Base-by-base conservation (phyloP, 2,888 invertebrate species). In the Gasteruption jaculator region DNA sequence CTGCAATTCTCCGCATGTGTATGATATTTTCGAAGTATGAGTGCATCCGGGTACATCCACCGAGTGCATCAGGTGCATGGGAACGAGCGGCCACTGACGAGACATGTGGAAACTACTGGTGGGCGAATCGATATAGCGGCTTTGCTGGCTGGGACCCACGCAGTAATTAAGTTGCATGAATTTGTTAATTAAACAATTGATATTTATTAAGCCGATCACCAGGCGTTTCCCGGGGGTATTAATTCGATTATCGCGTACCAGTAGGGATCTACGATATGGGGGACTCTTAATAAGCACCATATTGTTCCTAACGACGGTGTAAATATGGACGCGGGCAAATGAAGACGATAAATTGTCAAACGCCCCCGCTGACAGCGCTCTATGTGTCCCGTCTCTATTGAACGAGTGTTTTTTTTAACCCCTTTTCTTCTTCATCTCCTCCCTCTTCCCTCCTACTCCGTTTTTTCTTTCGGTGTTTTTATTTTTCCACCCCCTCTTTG, bases 151-250 rank as follows among this genome's bases (percentile, higher is more conserved):
- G 36, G 46, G 50, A 50, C 58, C 60, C 56, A 62, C 63, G 54
- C 58, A 53, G 49, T 56, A 56, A 60, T 61, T 60, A 57, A n/a
- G n/a, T n/a, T n/a, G n/a, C n/a, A n/a, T n/a, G n/a, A n/a, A n/a
- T 55, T 61, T 58, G 61, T 65, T 67, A 66, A 68, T 65, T 65
- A 63, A 65, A 67, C 60, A 62, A 68, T 68, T 64, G 65, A 68
- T 69, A 68, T 69, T 66, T 68, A 65, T 67, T 59, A 59, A 65
- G 59, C 59, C 62, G 54, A 64, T 65, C 63, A 56, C 52, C 45
- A 45, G 53, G 50, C 52, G 49, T 33, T 41, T 16, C 37, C 29
- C 24, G 42, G 43, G 44, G 45, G 44, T 52, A 57, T 60, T 62
- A 61, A 61, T 67, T 63, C 59, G 60, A 63, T 64, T 60, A 56